These are phyloP conservation scores for Ptychoptera contaminata DNA, from an alignment of 2,888 invertebrate genomes.

Conservation along the genomic window DNA sequence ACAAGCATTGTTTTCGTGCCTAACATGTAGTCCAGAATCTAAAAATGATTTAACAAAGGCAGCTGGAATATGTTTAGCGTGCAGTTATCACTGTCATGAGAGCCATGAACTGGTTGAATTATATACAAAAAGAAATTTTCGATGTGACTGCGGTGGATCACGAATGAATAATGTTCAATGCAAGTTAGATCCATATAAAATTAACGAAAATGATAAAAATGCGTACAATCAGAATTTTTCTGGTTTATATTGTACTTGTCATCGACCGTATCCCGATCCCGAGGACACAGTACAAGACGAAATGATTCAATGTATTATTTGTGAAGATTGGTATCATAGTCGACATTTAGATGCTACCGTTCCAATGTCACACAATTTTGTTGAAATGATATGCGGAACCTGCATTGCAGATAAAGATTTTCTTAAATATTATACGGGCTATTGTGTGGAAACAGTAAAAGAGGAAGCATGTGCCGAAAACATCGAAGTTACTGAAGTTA, in stretches of 20 bases:
- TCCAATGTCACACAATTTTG: conserved; percentile 43
- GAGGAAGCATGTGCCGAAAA: conserved; percentile 1
- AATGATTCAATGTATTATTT: conserved; percentile 92
- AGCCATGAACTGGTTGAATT: conserved; percentile 89
- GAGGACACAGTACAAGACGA: conserved; percentile 68
- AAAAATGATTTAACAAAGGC: conserved; percentile 39
- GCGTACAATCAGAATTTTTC: conserved; percentile 87
- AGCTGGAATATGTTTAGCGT: conserved; percentile 87
- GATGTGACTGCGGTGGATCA: conserved; percentile 87
- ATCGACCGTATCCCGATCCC: conserved; percentile 87
- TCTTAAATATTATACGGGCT: conserved; percentile 45
- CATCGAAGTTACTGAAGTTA: not conserved
- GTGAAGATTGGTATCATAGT: conserved; percentile 96
- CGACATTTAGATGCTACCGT: conserved; percentile 49
- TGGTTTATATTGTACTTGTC: conserved; percentile 83
- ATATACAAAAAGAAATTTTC: conserved; percentile 90
- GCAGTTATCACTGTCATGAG: conserved; percentile 87
- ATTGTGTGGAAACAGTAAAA: conserved; percentile 2
- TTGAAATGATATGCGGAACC: conserved; percentile 67
- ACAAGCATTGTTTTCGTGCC: conserved; percentile 89
- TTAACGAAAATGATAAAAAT: conserved; percentile 51
- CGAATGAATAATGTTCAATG: conserved; percentile 49
- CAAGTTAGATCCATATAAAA: conserved; percentile 41
- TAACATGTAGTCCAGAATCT: conserved; percentile 65
- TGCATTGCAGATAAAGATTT: conserved; percentile 68